Evolutionary conservation across 2,113 vertebrate genomes (phyloP).

Genomic region (Poicephalus gulielmi): DNA sequence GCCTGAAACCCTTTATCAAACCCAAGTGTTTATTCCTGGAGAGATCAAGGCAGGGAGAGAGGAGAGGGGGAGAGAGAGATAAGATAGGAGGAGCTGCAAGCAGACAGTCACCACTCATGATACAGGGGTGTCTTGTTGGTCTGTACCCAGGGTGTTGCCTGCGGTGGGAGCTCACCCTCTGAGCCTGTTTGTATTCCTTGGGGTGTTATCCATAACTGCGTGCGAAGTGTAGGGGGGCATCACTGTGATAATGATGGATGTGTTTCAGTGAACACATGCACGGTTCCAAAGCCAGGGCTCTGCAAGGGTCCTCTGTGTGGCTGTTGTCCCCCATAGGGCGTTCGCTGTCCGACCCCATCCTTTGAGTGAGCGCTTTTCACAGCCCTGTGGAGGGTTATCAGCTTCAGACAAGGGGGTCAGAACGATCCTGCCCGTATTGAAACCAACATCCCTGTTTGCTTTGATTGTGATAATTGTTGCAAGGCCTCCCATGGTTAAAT

Average conservation of each 20-base stretch:
- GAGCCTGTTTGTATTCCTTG: background rate
- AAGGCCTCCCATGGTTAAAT: background rate
- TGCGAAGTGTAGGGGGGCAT: fast-evolving
- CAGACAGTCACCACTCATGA: background rate
- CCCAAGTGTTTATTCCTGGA: background rate
- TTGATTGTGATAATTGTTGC: background rate
- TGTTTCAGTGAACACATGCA: background rate
- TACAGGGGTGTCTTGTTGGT: background rate
- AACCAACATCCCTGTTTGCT: background rate
- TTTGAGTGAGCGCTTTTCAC: background rate
- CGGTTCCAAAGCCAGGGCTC: background rate
- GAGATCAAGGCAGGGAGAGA: background rate
- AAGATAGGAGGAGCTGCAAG: background rate
- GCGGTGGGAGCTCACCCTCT: background rate
- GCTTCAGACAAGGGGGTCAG: background rate
- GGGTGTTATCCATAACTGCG: background rate
- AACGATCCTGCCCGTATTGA: background rate
- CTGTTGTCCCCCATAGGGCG: background rate
- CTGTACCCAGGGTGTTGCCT: no score
- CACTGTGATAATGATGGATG: background rate
- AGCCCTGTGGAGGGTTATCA: background rate
- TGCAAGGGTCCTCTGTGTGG: background rate
- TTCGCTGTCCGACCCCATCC: background rate
- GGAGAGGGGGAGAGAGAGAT: background rate
- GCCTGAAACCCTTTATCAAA: background rate